Percentiles rank a stretch among this genome's conserved stretches.
Evolutionary conservation across 2,797 vertebrate genomes (phyloP).

Genomic region (Acanthurus tractus): DNA sequence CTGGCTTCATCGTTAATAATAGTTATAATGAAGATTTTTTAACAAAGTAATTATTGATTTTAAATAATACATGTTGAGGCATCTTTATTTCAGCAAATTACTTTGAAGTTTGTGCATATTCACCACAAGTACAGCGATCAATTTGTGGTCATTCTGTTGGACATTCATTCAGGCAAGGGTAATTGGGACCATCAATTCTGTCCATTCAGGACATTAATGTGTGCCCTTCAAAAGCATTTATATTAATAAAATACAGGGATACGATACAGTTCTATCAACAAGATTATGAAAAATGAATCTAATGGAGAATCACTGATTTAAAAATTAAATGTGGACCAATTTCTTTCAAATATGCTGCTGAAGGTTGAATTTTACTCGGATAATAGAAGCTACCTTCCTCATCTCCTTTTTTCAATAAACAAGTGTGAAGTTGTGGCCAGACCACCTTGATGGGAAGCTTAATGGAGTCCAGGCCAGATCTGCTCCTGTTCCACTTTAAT

Average conservation of each 20-base stretch:
- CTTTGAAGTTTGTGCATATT: background rate
- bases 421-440: constrained; percentile 65
- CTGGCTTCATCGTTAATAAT: no score
- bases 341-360: constrained; percentile 23
- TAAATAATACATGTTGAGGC: background rate
- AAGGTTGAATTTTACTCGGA: constrained; percentile 42
- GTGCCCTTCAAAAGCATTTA: background rate
- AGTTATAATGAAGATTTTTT: no score
- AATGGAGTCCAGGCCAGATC: constrained; percentile 59
- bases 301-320: background rate
- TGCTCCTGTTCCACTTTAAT: constrained; percentile 64
- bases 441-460: constrained; percentile 60
- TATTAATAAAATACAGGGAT: background rate
- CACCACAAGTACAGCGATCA: background rate
- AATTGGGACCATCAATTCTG: background rate
- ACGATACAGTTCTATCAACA: background rate
- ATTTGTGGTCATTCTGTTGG: background rate
- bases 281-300: background rate
- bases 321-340: background rate
- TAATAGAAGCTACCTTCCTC: constrained; percentile 49
- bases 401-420: constrained; percentile 51
- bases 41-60: constrained; percentile 13
- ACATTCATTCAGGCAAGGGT: background rate
- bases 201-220: background rate
- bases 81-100: background rate